Base-by-base conservation (phyloP, 2,113 vertebrate species). In the Dolichallabes microphthalmus region DNA sequence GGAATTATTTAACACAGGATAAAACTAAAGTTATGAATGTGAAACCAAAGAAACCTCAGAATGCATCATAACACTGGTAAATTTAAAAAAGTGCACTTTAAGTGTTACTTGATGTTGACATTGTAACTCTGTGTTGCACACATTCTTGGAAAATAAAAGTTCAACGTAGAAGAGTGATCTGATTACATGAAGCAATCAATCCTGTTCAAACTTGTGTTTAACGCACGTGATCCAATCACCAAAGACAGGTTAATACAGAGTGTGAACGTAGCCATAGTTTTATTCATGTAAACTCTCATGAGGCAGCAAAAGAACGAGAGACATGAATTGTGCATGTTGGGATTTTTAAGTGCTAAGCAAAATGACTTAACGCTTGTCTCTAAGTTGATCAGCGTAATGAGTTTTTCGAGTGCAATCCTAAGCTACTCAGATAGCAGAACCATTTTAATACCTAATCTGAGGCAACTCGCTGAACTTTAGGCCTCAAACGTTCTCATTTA, bases 401-500 rank as follows among this genome's bases (percentile, higher is more conserved):
- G 87, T 91, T 91, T 86, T 76, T 82, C 87, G 25, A 89, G 86
- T 80, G 79, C 53, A 77, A 53, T 63, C 88, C 84, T 90, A 90
- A 91, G 88, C 86, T 87, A 90, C 80, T 88, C 85, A 84, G 86
- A 90, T 90, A 86, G 64, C 73, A 75, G 87, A 78, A 87, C 86
- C 87, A 82, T 90, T 92, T 90, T 84, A 88, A 84, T 53, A 84
- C 87, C 85, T 92, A 92, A 90, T 89, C 89, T 90, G 83, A 86
- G 71, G 80, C 76, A 87, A 87, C 88, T 85, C 53, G 57, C 84
- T 83, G 85, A 75, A 80, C 86, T 88, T 87, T 87, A 80, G 87
- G 83, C 86, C 88, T 80, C 79, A 84, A 73, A 69, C 73, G 69
- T 82, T 86, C 84, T 90, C 85, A 92, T 92, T 91, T 90, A 85